Conservation (phyloP, 2,113 vertebrate genomes). For the Apodemus sylvaticus region DNA sequence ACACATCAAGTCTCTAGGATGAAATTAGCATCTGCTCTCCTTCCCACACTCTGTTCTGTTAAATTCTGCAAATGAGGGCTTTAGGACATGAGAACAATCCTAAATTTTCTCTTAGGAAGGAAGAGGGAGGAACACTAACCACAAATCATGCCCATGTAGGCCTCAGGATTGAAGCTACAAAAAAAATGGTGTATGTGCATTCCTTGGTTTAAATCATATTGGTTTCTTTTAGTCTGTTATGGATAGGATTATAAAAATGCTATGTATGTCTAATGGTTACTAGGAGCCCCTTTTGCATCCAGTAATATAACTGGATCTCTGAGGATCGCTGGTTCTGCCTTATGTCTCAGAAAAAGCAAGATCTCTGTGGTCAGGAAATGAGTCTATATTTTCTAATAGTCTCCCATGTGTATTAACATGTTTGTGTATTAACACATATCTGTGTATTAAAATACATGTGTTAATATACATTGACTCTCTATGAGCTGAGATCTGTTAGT, state of each 20-base stretch:
- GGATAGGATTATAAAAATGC: neutral
- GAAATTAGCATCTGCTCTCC: neutral
- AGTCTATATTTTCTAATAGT: neutral
- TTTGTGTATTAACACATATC: neutral
- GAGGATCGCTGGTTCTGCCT: neutral
- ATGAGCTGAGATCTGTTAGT: neutral
- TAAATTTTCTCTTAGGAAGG: neutral
- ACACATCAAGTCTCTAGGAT: neutral
- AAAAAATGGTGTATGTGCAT: neutral
- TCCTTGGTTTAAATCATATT: neutral
- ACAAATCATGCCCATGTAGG: neutral
- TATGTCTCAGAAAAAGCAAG: neutral
- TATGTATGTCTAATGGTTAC: neutral
- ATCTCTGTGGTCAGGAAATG: neutral
- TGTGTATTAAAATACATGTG: neutral
- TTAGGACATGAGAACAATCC: neutral
- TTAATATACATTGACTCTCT: neutral
- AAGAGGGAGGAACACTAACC: neutral
- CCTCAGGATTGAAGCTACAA: neutral
- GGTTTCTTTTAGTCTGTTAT: neutral
- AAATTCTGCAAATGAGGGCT: conserved; percentile 17
- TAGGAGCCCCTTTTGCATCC: neutral
- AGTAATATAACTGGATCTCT: neutral
- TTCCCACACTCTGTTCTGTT: neutral
- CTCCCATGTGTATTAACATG: neutral